Percentiles rank a stretch among this genome's conserved stretches.
Evolutionary conservation across 1,140 invertebrate species (phyloP).

Genomic region (Antheraea pernyi): DNA sequence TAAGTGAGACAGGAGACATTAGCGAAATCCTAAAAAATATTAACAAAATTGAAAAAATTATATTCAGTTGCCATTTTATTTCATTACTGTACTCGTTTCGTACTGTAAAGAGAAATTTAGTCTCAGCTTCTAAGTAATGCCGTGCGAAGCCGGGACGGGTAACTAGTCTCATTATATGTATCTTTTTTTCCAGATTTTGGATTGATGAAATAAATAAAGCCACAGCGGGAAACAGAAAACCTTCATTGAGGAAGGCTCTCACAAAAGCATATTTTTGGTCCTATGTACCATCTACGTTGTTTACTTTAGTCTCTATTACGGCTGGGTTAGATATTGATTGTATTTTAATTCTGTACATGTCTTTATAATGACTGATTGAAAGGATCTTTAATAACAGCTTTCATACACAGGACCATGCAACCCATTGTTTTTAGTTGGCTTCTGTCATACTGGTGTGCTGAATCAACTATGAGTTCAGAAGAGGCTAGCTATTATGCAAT

Average conservation of each 20-base stretch:
- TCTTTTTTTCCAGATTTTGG: background rate
- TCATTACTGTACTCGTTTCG: too few species aligned
- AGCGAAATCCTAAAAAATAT: too few species aligned
- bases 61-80: too few species aligned
- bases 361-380: background rate
- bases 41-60: too few species aligned
- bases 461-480: conserved; percentile 29
- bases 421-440: conserved; percentile 79
- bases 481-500: conserved; percentile 61
- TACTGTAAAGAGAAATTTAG: too few species aligned
- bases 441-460: conserved; percentile 78
- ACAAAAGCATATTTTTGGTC: background rate
- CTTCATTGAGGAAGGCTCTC: background rate
- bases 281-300: background rate
- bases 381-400: background rate
- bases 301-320: background rate
- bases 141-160: too few species aligned
- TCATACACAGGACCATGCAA: conserved; percentile 52
- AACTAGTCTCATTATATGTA: background rate
- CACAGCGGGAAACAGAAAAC: background rate
- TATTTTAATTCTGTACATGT: background rate
- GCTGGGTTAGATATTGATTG: background rate
- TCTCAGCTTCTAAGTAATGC: too few species aligned
- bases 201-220: background rate
- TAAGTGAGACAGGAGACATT: too few species aligned